These are phyloP conservation scores for Mya arenaria DNA, from an alignment of 1,140 invertebrate species.

Conservation along the genomic window DNA sequence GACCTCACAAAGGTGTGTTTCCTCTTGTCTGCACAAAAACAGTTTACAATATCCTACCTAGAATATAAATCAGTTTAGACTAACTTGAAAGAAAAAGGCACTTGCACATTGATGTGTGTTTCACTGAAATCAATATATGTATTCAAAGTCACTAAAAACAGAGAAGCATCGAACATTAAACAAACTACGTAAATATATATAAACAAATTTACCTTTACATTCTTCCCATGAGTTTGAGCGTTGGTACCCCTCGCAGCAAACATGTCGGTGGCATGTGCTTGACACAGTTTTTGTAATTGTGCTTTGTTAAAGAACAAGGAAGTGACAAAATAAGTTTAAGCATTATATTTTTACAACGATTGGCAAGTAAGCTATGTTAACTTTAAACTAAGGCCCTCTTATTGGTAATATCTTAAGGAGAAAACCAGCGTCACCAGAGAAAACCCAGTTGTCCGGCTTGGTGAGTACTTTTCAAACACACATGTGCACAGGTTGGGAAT, in stretches of 20 bases:
- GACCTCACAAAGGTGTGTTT: not conserved
- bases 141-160: not conserved
- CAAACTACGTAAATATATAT: not conserved
- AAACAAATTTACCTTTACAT: not conserved
- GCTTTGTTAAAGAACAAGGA: not conserved
- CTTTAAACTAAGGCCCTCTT: too few relatives aligned
- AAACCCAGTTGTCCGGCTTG: too few relatives aligned
- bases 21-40: too few relatives aligned
- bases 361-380: too few relatives aligned
- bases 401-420: too few relatives aligned
- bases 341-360: too few relatives aligned
- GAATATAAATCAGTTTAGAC: not conserved
- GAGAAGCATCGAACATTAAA: not conserved
- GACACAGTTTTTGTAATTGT: not conserved
- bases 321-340: not conserved
- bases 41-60: too few relatives aligned
- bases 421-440: too few relatives aligned
- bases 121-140: not conserved
- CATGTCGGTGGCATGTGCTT: not conserved
- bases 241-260: not conserved
- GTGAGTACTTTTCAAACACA: too few relatives aligned
- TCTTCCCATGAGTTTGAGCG: not conserved
- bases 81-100: not conserved
- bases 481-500: too few relatives aligned
- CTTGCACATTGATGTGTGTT: not conserved